Base-by-base conservation (phyloP, 2,888 invertebrate genomes). In the Melinaea menophilus region DNA sequence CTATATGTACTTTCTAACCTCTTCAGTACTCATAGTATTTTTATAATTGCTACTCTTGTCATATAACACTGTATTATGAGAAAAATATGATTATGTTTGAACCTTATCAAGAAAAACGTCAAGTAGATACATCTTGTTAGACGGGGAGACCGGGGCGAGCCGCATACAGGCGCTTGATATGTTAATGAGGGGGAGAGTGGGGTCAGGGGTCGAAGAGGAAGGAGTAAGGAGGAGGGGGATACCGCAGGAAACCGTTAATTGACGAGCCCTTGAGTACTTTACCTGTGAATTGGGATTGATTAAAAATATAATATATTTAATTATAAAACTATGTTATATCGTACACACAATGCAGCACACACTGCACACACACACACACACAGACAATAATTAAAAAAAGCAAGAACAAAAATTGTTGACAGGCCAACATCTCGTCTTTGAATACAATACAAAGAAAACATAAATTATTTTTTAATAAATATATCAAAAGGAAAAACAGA, bases 141-240 rank as follows among this genome's bases (percentile, higher is more conserved):
- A 61, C 55, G 58, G 35, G 47, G 63, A 55, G 57, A 58, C 55
- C 55, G 68, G 64, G 63, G 63, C 61, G 64, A 56, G 56, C 63
- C 68, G 58, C 62, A 60, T 46, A 56, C 73, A 72, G 68, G 62
- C 66, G 62, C 72, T 75, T 71, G 74, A 75, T 75, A 73, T 75
- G 75, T 71, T 75, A 75, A 77, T 75, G 71, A 68, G 69, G 37
- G 56, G 59, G 56, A n/a, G 31, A 54, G 59, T 37, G 51, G 59
- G 61, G 59, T 45, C 61, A 11, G 45, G 56, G 58, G 56, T 51
- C 55, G 9, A 46, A 3, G 58, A 46, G 58, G 56, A 47, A 54
- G 59, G 33, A 55, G 51, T 22, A 22, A 22, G 51, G 66, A 63
- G 65, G 56, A 60, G 55, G 57, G 54, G 61, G 59, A 58, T 55